Conservation (phyloP, 2,888 invertebrate species). For the Tenthredo livida region DNA sequence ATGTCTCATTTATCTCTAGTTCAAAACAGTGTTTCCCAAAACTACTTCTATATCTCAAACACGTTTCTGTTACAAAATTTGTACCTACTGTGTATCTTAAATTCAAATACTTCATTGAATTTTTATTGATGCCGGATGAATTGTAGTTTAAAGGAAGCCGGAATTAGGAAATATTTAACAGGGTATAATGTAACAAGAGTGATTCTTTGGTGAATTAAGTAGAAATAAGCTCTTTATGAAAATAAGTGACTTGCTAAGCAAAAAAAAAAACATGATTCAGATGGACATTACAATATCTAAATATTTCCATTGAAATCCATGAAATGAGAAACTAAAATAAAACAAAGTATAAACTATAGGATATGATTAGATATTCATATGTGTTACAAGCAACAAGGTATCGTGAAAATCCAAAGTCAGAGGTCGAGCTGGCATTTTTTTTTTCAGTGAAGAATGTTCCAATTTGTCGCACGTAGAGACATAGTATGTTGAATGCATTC, state of each 20-base stretch:
- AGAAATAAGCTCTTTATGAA: neutral
- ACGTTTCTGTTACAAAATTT: neutral
- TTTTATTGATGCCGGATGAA: neutral
- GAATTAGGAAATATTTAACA: neutral
- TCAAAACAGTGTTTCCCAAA: neutral
- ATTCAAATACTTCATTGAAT: neutral
- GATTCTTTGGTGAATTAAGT: neutral
- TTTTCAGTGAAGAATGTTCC: neutral
- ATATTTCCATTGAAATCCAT: neutral
- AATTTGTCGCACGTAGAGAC: neutral
- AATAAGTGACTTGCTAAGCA: neutral
- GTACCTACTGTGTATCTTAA: neutral
- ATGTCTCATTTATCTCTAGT: neutral
- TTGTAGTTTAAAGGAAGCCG: neutral
- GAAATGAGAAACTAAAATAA: neutral
- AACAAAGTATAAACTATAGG: neutral
- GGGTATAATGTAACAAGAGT: neutral
- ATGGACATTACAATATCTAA: neutral
- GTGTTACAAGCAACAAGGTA: neutral
- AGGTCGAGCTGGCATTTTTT: neutral
- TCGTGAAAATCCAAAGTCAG: neutral
- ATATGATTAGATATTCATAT: neutral
- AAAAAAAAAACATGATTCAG: neutral
- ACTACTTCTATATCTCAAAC: neutral
- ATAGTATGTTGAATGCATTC: slow-evolving; percentile 7